Evolutionary conservation across 2,888 invertebrate genomes (phyloP), one percentile per base, ranked within the genome.

Genomic region (Andrena hattorfiana): DNA sequence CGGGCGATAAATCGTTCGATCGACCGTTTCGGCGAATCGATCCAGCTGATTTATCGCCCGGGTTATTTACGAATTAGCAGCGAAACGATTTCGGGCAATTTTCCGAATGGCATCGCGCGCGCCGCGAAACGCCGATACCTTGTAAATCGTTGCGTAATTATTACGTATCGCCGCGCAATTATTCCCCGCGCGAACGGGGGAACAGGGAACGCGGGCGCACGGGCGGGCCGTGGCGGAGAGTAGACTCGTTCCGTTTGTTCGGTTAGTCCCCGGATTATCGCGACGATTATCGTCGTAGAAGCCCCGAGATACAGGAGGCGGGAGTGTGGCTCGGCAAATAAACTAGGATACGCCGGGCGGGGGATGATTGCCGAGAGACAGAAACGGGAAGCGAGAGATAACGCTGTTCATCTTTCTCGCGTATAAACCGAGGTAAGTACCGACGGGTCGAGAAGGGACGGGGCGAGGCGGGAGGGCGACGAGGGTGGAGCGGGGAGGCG

Each of bases 381-480:
- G 72, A 35, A 71, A 69, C 60, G 73, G 48, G 70, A 74, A 75
- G 77, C 60, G 81, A 75, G 68, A 72, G 78, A 83, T 80, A 74
- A 79, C 77, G 77, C 48, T 66, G 83, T 85, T 84, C 85, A 78
- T 80, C 84, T 85, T 87, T 77, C 80, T 82, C 84, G 84, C 88
- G 74, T 85, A 83, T 82, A 83, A 85, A 88, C 77, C 74, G 77
- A 86, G 82, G 80, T 85, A 88, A 81, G 86, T 86, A 78, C 74
- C 75, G 80, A 63, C 62, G 51, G 66, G 51, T 49, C 13, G 51
- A 48, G 26, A 35, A 66, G 20, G 67, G 67, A 63, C 42, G 72
- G 76, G 64, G 23, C 32, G 76, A 60, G 60, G 77, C 35, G 42
- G 26, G 13, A 7, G 69, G 35, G 59, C 42, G 42, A 16, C 13